Base-by-base conservation (phyloP, 2,888 invertebrate genomes). In the Nemotelus pantherinus region DNA sequence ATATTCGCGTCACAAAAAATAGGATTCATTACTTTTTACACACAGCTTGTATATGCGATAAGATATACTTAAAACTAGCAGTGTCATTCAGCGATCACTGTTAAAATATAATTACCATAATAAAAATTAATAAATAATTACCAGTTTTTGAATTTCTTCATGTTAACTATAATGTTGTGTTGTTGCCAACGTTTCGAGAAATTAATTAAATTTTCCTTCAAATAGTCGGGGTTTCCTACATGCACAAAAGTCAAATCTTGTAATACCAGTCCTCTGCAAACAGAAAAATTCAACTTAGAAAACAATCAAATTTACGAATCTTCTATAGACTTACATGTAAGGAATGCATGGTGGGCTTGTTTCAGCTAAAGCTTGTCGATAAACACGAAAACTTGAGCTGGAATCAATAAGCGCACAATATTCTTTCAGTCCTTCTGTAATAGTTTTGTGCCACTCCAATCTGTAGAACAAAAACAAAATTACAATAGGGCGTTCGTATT, bases 231-330 rank as follows among this genome's bases (percentile, higher is more conserved):
- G 88, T 99, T 99, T 67, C 99, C 99, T 85, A 98, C 96, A 88
- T 99, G 96, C 68, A 99, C 97, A 88, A 99, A 99, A 25, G 99
- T 99, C 86, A 99, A 90, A 89, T 99, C 99, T 92, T 99, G 99
- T 71, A 99, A 91, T 81, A 99, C 97, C 81, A 99, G 90, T 79
- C 99, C 99, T 85, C 98, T 99, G 89, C 7, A 89, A 77, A 47
- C 25, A 25, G 25, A n/a, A 45, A 47, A 57, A 44, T 44, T 55
- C n/a, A 68, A 39, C 44, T 43, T 70, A 9, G 39, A 3, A 53
- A 53, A n/a, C 44, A 5, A n/a, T 55, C n/a, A n/a, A 71, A 45
- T 44, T 3, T 58, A 44, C 39, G 25, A 0, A 9, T 68, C 7
- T 44, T 57, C 44, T 10, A 63, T 63, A 43, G 25, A 90, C 94